Conservation (phyloP, 2,113 vertebrate genomes). For the Pogona vitticeps region DNA sequence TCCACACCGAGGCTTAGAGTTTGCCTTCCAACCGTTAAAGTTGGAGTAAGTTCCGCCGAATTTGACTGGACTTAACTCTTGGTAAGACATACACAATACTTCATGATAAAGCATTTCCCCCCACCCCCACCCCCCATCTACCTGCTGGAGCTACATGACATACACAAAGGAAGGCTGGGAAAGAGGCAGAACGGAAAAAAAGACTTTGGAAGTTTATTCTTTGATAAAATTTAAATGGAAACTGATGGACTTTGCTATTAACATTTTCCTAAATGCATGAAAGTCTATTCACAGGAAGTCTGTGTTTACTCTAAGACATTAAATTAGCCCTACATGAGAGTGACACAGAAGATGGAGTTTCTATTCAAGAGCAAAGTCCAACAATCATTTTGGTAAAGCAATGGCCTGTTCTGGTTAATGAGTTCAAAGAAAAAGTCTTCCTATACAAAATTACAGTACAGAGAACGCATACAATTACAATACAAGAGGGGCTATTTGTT, state of each 20-base stretch:
- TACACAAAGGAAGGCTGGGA: background rate
- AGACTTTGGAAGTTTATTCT: constrained; percentile 67
- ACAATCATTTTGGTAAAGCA: constrained; percentile 61
- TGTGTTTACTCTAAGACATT: constrained; percentile 45
- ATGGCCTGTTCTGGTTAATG: constrained; percentile 21
- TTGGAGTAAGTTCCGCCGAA: background rate
- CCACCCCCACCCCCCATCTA: background rate
- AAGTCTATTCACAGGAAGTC: constrained; percentile 15
- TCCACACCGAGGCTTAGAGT: background rate
- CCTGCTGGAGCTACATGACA: background rate
- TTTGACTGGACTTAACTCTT: background rate
- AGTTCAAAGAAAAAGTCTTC: constrained; percentile 45
- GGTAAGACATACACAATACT: background rate
- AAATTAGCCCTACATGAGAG: constrained; percentile 36
- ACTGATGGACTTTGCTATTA: constrained; percentile 38
- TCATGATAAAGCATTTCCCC: background rate
- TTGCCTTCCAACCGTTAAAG: background rate
- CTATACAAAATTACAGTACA: constrained; percentile 67
- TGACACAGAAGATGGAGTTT: constrained; percentile 34
- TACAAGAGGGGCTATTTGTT: constrained; percentile 36
- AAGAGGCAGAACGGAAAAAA: constrained; percentile 37
- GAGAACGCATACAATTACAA: constrained; percentile 57
- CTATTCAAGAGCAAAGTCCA: constrained; percentile 39
- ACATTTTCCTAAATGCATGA: constrained; percentile 39
- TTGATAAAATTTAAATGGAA: constrained; percentile 62